phyloP scores from a whole-genome alignment of 92 coral and sea anemone species.

The Parazoanthus swiftii region DNA sequence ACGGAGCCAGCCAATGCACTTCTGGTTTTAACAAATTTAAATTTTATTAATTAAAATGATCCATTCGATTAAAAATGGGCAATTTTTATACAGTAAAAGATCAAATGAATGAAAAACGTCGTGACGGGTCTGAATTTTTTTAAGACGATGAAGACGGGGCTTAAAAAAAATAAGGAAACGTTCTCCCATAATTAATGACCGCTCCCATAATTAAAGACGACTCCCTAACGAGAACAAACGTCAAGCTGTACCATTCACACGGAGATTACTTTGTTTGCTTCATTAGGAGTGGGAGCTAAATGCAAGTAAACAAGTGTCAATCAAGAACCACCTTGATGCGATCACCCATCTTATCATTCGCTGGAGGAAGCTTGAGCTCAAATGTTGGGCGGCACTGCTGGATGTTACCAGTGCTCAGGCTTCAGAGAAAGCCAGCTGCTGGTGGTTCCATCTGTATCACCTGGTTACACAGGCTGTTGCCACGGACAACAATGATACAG shows the following conservation, averaged over 20 bases:
- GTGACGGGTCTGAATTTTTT: too few species aligned
- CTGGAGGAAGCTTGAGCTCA: slow-evolving; percentile 94
- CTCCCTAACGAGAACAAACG: neutral
- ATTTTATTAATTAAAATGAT: too few species aligned
- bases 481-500: slow-evolving; percentile 8
- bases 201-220: too few species aligned
- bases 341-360: slow-evolving; percentile 74
- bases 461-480: slow-evolving; percentile 64
- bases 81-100: too few species aligned
- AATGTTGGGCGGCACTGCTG: slow-evolving; percentile 92
- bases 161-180: too few species aligned
- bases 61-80: too few species aligned
- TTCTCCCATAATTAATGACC: too few species aligned
- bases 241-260: too few species aligned
- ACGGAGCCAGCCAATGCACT: too few species aligned
- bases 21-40: too few species aligned
- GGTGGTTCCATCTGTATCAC: slow-evolving; percentile 92
- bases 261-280: neutral
- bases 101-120: too few species aligned
- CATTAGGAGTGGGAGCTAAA: slow-evolving; percentile 92
- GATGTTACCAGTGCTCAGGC: slow-evolving; percentile 75
- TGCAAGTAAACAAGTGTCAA: slow-evolving; percentile 91
- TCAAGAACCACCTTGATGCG: slow-evolving; percentile 73
- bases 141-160: too few species aligned
- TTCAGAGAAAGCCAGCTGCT: slow-evolving; percentile 74